Conservation (phyloP, 2,113 vertebrate species). For the Diglossa brunneiventris region DNA sequence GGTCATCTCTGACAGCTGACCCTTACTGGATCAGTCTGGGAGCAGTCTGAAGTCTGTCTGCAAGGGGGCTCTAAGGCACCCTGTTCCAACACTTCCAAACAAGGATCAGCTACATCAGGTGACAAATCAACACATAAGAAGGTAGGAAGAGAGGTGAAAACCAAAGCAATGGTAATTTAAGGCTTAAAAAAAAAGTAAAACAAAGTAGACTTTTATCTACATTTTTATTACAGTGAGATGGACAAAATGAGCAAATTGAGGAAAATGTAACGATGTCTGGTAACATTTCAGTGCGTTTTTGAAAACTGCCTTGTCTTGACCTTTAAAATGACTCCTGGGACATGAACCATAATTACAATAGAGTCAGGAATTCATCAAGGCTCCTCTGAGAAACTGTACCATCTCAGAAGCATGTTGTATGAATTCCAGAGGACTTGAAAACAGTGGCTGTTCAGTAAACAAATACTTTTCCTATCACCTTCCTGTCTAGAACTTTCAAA, state of each 20-base stretch:
- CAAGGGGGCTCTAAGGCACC: neutral
- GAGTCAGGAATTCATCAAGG: neutral
- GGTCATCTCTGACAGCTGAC: neutral
- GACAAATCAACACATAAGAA: neutral
- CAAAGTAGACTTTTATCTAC: neutral
- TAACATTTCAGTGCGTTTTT: neutral
- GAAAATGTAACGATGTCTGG: neutral
- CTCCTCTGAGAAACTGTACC: neutral
- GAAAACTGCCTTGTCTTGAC: neutral
- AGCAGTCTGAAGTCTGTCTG: neutral
- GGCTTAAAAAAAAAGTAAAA: neutral
- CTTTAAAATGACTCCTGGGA: neutral
- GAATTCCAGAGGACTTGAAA: neutral
- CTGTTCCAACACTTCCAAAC: neutral
- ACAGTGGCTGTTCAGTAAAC: neutral
- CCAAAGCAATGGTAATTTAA: neutral
- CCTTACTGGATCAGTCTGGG: neutral
- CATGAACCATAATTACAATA: neutral
- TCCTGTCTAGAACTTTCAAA: neutral
- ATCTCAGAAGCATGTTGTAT: neutral
- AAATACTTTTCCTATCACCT: neutral
- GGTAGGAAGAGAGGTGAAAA: neutral
- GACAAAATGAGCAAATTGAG: neutral
- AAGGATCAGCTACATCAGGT: neutral
- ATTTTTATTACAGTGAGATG: slow-evolving; percentile 16